Conservation (phyloP, 2,797 vertebrate species). For the Pyrrhura leucotis region DNA sequence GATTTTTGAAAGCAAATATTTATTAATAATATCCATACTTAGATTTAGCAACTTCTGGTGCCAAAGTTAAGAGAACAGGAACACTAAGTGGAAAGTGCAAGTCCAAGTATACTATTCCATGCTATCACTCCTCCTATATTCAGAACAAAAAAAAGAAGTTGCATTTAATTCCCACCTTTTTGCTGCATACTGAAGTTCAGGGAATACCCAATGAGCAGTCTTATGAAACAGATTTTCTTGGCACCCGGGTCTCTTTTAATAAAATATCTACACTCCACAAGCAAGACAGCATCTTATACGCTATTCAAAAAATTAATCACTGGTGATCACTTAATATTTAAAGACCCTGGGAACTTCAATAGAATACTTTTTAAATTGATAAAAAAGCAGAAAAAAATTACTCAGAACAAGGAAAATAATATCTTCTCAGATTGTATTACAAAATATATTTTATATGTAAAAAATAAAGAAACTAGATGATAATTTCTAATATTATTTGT, state of each 20-base stretch:
- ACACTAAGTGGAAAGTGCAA: not conserved
- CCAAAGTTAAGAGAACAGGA: not conserved
- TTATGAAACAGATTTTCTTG: not conserved
- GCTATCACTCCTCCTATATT: not conserved
- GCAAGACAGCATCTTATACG: not conserved
- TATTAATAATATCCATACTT: not conserved
- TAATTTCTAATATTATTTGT: not conserved
- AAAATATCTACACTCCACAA: not conserved
- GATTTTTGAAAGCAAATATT: not conserved
- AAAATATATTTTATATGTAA: not conserved
- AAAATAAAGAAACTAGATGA: not conserved
- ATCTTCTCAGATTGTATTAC: not conserved
- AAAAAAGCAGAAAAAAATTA: not conserved
- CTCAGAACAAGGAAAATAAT: not conserved
- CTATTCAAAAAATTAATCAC: not conserved
- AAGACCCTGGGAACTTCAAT: not conserved
- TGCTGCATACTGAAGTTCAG: not conserved
- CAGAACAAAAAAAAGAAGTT: not conserved
- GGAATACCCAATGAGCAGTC: not conserved
- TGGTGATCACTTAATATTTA: not conserved
- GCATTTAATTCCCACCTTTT: not conserved
- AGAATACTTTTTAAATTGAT: not conserved
- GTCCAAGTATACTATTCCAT: not conserved
- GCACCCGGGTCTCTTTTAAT: not conserved
- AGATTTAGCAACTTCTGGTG: not conserved